Evolutionary conservation across 2,888 invertebrate species (phyloP), one percentile per base, ranked within the genome.

Genomic region (Chouioia cunea): DNA sequence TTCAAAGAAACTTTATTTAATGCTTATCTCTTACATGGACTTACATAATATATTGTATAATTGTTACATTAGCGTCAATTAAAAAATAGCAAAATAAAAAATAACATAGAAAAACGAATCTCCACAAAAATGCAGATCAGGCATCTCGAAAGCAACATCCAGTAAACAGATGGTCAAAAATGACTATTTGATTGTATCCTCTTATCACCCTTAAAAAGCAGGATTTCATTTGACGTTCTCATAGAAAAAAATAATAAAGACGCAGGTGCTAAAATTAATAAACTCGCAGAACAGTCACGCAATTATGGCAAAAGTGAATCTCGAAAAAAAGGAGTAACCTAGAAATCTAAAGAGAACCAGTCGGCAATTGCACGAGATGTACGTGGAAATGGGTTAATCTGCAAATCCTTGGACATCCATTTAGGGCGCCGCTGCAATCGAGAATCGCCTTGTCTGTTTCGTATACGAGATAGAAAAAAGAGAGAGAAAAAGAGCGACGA

Each of bases 361-460:
- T 50, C 69, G 64, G 73, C 54, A 73, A 67, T 73, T 68, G 66
- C 64, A 70, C 63, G 63, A 56, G 66, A 70, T 65, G 64, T 73
- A 73, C 63, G 69, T 72, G 70, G 73, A 66, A 71, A 73, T 68
- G 73, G 70, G 70, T 73, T 73, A 73, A 70, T 73, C 67, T 68
- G 67, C 65, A 69, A 71, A 73, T 74, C 75, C 74, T 76, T 80
- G 79, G 67, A 74, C 77, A 76, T 77, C 78, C 70, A 78, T 78
- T 81, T 79, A 81, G 80, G 80, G 81, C 81, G 75, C 81, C 81
- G 79, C 80, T 81, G 77, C 75, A 73, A 70, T 75, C 78, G 73
- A 75, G 72, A 66, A 67, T 65, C 46, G 68, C 73, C 73, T 73
- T 73, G 65, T 68, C 16, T 50, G 50, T 16, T 18, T 50, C 62